Base-by-base conservation (phyloP, 2,113 vertebrate species). In the Empidonax alnorum region DNA sequence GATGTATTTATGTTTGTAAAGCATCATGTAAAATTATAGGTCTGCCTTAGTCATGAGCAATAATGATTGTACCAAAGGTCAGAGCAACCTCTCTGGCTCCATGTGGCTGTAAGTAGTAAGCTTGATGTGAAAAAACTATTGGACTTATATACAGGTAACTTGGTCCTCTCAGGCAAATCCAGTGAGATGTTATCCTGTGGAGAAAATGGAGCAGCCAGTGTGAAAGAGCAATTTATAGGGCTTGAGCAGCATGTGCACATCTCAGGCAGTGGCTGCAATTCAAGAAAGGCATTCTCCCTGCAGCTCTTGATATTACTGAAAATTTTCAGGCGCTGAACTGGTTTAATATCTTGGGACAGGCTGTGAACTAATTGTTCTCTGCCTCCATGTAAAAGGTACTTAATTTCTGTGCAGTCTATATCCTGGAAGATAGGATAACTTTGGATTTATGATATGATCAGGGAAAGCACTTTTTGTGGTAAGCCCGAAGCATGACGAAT, bases 41-140 rank as follows among this genome's bases (percentile, higher is more conserved):
- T 63, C 35, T 90, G 42, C 35, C 77, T 80, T 23, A 50, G 31
- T 7, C 4, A 1, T 59, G 63, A 88, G 50, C 67, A 69, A 7
- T 30, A 90, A 42, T 1, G 3, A 65, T 53, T 2, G 2, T 31
- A 63, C 28, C 69, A 59, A 95, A 96, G 93, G 77, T 84, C 89
- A 73, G 30, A 0, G 0, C 47, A 27, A 52, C 37, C 0, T 0
- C 69, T 41, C 90, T 84, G 55, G 61, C 53, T 50, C 69, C 6
- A 1, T 35, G 37, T 58, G 83, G 44, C 53, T 63, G 24, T 9
- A 35, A 74, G 75, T 2, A 30, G 78, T 31, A 74, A 89, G 78
- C 17, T 16, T 1, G 4, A 10, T 23, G 15, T 5, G 61, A 72
- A 84, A 77, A 91, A 89, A 9, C 30, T 77, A 3, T 17, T 80